Evolutionary conservation across 2,113 vertebrate species (phyloP).

Genomic region (Herpetotheres cachinnans): DNA sequence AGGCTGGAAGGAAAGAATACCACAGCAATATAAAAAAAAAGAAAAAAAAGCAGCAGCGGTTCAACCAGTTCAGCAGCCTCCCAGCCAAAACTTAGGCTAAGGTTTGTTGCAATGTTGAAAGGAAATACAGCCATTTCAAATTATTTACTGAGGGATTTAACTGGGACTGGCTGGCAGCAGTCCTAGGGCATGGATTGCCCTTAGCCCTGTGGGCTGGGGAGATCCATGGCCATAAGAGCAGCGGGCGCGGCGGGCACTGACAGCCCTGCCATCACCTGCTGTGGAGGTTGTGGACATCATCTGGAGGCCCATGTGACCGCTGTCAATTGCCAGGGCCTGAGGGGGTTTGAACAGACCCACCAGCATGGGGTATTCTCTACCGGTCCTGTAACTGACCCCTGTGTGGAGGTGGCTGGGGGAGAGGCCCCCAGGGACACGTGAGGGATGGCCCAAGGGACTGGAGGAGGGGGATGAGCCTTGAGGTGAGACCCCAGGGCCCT

Average conservation of each 20-base stretch:
- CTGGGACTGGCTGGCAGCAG: neutral
- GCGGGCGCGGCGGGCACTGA: rapidly evolving
- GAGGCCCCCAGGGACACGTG: rapidly evolving
- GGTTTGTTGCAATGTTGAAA: neutral
- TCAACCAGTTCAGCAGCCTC: neutral
- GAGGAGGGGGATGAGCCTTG: rapidly evolving
- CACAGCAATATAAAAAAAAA: neutral
- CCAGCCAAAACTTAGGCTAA: neutral
- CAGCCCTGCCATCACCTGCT: rapidly evolving
- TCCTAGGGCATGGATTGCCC: too few relatives aligned
- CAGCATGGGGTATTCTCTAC: too few relatives aligned
- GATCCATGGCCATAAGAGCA: neutral
- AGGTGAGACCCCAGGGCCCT: rapidly evolving
- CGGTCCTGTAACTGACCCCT: neutral
- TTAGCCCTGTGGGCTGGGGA: neutral
- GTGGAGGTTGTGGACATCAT: neutral
- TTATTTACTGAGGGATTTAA: neutral
- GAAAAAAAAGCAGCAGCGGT: neutral
- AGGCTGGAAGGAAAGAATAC: neutral
- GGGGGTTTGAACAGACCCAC: neutral
- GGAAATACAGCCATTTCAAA: neutral
- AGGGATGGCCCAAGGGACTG: neutral
- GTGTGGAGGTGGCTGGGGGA: too few relatives aligned
- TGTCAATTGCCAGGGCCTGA: rapidly evolving
- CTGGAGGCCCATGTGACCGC: rapidly evolving